phyloP scores from a whole-genome alignment of 2,113 vertebrate genomes.

The Podarcis cretensis region DNA sequence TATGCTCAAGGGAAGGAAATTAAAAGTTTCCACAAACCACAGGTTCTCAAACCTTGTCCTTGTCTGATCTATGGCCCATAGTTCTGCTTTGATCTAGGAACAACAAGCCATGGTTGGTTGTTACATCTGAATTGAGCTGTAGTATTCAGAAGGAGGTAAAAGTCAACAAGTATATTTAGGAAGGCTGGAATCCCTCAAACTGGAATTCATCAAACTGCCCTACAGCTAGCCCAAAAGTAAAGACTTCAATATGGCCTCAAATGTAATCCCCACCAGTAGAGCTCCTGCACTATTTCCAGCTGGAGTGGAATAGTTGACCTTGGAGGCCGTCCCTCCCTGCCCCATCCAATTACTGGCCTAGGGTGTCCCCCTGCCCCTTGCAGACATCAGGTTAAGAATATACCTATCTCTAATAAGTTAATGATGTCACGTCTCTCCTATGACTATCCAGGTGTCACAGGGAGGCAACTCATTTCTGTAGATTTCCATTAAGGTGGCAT shows the following conservation, averaged over 20 bases:
- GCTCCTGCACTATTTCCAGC: background rate
- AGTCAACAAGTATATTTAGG: background rate
- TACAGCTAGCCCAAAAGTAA: background rate
- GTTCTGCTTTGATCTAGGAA: too few relatives aligned
- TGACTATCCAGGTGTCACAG: slow-evolving; percentile 66
- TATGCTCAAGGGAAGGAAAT: background rate
- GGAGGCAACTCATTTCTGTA: slow-evolving; percentile 25
- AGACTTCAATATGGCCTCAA: background rate
- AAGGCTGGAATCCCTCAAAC: background rate
- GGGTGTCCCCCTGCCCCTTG: slow-evolving; percentile 49
- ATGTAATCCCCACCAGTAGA: background rate
- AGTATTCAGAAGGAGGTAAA: background rate
- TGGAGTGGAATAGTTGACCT: background rate
- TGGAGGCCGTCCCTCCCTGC: background rate
- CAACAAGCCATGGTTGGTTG: background rate
- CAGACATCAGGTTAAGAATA: slow-evolving; percentile 63
- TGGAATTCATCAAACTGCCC: background rate
- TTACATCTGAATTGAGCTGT: background rate
- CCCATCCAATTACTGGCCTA: slow-evolving; percentile 44
- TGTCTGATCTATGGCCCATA: background rate
- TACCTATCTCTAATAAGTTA: slow-evolving; percentile 72
- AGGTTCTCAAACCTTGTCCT: background rate
- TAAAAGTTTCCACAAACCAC: too few relatives aligned
- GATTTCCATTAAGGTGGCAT: slow-evolving; percentile 5
- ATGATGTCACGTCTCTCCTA: slow-evolving; percentile 68